Conservation (phyloP, 2,113 vertebrate species). For the Corynorhinus townsendii region DNA sequence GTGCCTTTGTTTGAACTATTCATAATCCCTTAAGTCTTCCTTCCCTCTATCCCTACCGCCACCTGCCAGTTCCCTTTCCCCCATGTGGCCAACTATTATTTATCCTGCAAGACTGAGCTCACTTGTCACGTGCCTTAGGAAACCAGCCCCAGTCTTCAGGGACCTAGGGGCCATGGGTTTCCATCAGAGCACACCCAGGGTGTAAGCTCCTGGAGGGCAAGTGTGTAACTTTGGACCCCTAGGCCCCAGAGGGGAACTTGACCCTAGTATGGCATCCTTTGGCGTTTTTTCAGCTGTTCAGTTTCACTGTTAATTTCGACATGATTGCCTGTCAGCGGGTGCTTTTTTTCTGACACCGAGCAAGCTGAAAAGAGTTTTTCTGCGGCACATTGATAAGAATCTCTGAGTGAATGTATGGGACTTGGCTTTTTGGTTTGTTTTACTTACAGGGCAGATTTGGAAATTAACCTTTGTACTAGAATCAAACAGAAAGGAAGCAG, state of each 20-base stretch:
- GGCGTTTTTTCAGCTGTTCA: neutral
- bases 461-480: neutral
- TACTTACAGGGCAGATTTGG: neutral
- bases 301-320: neutral
- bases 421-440: neutral
- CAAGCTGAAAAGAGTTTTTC: neutral
- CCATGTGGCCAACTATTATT: neutral
- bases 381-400: neutral
- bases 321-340: neutral
- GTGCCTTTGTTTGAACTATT: neutral
- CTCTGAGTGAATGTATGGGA: neutral
- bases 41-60: neutral
- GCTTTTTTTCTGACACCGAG: neutral
- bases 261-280: rapidly evolving
- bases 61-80: neutral
- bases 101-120: neutral
- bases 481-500: neutral
- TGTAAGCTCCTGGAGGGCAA: neutral
- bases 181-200: neutral
- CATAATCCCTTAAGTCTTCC: neutral
- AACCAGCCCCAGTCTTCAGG: neutral
- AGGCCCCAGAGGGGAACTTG: neutral
- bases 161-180: neutral
- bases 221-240: neutral
- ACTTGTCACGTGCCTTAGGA: neutral